Base-by-base conservation (phyloP, 2,113 vertebrate species). In the Eleginops maclovinus region DNA sequence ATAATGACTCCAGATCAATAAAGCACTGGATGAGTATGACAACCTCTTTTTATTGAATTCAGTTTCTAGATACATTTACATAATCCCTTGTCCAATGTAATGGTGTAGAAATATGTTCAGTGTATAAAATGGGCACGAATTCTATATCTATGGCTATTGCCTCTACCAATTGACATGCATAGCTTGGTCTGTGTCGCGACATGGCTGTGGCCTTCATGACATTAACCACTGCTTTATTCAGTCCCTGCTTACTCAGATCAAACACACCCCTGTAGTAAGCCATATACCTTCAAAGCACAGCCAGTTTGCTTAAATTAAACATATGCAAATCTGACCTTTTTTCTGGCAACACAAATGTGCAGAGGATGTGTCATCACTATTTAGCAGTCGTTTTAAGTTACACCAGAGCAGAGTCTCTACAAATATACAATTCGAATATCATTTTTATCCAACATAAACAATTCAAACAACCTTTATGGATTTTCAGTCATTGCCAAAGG, bases 271-370 rank as follows among this genome's bases (percentile, higher is more conserved):
- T 28, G n/a, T 59, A 50, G 49, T 6, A n/a, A 41, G 14, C 9
- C 4, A 59, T 24, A 44, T 46, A 24, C 28, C 62, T 69, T 21
- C 16, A 63, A 70, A 75, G 51, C 51, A 53, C 2, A 15, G 16
- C 47, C 55, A 28, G 9, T 41, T 13, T 54, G n/a, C 58, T 66
- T 40, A 59, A 26, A 66, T 68, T 50, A 49, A 79, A 66, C 59
- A 36, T 15, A 55, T 75, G 64, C 53, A 61, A 65, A 65, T 49
- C 54, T 47, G 41, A 49, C 58, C 21, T 10, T 54, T 46, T 74
- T 26, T 60, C 16, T 47, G 21, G 24, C 13, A 28, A 67, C 17
- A 60, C 17, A 17, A 55, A 22, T 28, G 13, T 60, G 4, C 24
- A 75, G 40, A 55, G 44, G 49, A 50, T 64, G 60, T 55, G 17